A percentile compares a stretch with the other conserved stretches of the same genome.
Evolutionary conservation across 2,888 invertebrate species (phyloP).

Genomic region (Acleris holmiana): DNA sequence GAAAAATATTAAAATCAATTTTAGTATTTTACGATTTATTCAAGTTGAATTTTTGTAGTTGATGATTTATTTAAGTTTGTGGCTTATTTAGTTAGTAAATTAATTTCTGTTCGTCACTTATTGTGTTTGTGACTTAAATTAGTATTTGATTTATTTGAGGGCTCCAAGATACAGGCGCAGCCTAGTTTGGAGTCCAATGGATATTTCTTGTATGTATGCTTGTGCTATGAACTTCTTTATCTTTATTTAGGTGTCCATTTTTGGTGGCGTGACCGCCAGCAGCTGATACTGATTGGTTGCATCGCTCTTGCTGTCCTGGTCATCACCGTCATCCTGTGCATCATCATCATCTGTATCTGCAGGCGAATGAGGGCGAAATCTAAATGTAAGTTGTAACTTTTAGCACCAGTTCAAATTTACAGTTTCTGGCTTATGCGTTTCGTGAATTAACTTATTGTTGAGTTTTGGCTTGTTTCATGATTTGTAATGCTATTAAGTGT

Average conservation of each 20-base stretch:
- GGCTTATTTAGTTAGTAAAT: too few species aligned
- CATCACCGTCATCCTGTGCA: constrained; percentile 90
- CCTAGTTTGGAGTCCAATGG: too few species aligned
- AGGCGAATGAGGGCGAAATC: constrained; percentile 91
- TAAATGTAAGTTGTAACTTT: constrained; percentile 88
- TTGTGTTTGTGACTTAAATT: too few species aligned
- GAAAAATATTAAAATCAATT: too few species aligned
- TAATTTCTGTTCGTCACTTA: too few species aligned
- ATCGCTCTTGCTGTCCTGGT: constrained; percentile 80
- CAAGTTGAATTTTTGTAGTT: too few species aligned
- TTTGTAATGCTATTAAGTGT: background rate
- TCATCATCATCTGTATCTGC: constrained; percentile 94
- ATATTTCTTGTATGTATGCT: too few species aligned
- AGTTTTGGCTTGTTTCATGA: constrained; percentile 25
- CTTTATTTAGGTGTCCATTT: constrained; percentile 88
- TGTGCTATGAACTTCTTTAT: too few species aligned
- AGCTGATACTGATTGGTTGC: constrained; percentile 88
- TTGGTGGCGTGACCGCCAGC: constrained; percentile 94
- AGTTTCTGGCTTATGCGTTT: constrained; percentile 15
- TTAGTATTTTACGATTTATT: too few species aligned
- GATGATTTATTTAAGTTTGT: too few species aligned
- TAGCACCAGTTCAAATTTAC: background rate
- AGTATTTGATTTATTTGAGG: too few species aligned
- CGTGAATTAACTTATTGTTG: constrained; percentile 8
- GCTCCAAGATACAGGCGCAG: too few species aligned